Evolutionary conservation across 1,140 invertebrate genomes (phyloP).

Genomic region (Drosophila rhopaloa): DNA sequence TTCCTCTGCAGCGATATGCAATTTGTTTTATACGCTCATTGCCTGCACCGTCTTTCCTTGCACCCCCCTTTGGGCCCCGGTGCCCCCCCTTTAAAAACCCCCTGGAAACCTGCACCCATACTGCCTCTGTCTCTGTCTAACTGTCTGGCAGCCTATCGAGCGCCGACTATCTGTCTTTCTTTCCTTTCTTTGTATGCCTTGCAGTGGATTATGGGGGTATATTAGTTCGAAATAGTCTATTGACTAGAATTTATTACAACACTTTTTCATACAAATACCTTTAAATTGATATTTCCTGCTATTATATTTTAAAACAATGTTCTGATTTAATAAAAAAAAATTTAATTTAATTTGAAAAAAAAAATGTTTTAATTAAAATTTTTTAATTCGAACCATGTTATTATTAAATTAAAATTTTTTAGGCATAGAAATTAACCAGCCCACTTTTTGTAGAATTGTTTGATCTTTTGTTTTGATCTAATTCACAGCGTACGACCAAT

Average conservation of each 20-base stretch:
- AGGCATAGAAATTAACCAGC: too few relatives aligned
- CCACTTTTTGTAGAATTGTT: too few relatives aligned
- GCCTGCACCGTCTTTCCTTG: conserved; percentile 32
- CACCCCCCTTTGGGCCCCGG: neutral
- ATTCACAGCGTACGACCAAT: neutral
- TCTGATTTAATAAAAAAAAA: too few relatives aligned
- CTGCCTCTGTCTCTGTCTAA: conserved; percentile 5
- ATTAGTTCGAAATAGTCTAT: conserved; percentile 1
- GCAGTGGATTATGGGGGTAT: conserved; percentile 5
- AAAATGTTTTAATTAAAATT: too few relatives aligned
- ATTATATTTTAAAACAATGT: too few relatives aligned
- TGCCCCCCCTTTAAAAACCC: neutral
- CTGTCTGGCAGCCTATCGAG: conserved; percentile 36
- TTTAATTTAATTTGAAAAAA: too few relatives aligned
- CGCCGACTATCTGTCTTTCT: conserved; percentile 32
- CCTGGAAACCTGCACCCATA: conserved; percentile 16
- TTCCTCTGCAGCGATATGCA: conserved; percentile 62
- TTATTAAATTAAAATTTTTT: too few relatives aligned
- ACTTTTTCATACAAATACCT: too few relatives aligned
- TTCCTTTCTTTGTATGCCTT: conserved; percentile 30
- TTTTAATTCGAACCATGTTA: too few relatives aligned
- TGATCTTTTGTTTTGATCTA: neutral
- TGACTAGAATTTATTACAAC: too few relatives aligned
- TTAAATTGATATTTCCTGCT: too few relatives aligned
- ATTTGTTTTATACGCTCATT: conserved; percentile 77